Evolutionary conservation across 2,888 invertebrate species (phyloP).

Genomic region (Gnatocerus cornutus): DNA sequence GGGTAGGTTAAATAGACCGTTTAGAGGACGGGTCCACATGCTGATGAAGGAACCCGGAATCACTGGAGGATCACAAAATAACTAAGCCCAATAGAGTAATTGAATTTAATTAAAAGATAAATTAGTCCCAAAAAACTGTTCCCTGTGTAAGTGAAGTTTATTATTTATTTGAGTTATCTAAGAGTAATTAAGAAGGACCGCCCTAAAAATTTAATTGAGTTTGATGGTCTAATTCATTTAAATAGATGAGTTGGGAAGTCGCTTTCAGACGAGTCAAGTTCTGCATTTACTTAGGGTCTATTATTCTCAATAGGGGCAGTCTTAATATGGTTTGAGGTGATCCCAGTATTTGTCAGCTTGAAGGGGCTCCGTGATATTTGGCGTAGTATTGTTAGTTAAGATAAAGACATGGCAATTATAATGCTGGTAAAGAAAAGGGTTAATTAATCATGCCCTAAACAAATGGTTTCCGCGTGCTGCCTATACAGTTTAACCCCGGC

Average conservation of each 20-base stretch:
- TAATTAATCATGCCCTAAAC: conserved; percentile 52
- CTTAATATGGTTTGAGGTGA: conserved; percentile 42
- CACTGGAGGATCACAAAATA: conserved; percentile 21
- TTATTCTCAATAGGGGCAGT: conserved; percentile 37
- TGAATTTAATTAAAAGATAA: conserved; percentile 24
- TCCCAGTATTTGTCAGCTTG: conserved; percentile 40
- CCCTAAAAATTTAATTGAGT: conserved; percentile 28
- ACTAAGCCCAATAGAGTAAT: conserved; percentile 20
- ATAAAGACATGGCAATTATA: conserved; percentile 49
- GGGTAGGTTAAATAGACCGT: conserved; percentile 27
- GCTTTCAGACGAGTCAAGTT: conserved; percentile 31
- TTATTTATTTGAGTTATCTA: conserved; percentile 5
- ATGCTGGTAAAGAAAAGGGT: conserved; percentile 45
- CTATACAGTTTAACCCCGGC: conserved; percentile 49
- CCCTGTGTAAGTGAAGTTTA: conserved; percentile 3
- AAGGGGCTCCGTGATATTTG: conserved; percentile 33
- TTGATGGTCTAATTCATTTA: conserved; percentile 36
- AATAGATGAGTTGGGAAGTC: conserved; percentile 39
- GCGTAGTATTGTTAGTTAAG: conserved; percentile 45
- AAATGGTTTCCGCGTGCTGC: conserved; percentile 48
- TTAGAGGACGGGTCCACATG: conserved; percentile 16
- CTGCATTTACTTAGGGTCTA: conserved; percentile 37
- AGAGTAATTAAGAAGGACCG: conserved; percentile 12
- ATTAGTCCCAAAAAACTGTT: background rate
- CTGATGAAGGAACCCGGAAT: conserved; percentile 15